phyloP scores from a whole-genome alignment of 2,888 invertebrate species.

The Acronicta aceris region DNA sequence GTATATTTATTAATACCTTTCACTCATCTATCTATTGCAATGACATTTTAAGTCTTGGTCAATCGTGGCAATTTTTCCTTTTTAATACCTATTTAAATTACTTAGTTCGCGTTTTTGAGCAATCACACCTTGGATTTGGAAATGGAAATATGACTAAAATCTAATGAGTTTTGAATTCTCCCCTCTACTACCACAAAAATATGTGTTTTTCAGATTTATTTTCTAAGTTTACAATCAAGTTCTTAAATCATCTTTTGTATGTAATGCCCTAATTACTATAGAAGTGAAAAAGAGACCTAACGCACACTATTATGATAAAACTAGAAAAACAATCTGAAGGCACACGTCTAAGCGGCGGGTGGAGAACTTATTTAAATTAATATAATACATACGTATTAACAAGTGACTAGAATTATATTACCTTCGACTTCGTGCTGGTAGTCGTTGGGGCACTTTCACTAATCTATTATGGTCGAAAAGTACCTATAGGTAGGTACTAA shows the following conservation, averaged over 20 bases:
- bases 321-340: too few relatives aligned
- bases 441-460: constrained; percentile 20
- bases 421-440: constrained; percentile 25
- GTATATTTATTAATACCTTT: constrained; percentile 34
- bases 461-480: constrained; percentile 20
- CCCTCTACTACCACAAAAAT: background rate
- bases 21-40: constrained; percentile 49
- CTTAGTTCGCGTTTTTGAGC: constrained; percentile 49
- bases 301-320: too few relatives aligned
- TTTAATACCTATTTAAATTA: constrained; percentile 34
- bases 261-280: too few relatives aligned
- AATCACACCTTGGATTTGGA: constrained; percentile 45
- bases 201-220: too few relatives aligned
- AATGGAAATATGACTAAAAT: constrained; percentile 28
- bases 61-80: constrained; percentile 45
- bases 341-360: background rate
- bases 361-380: constrained; percentile 16
- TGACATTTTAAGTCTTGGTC: constrained; percentile 64
- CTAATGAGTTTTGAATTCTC: constrained; percentile 16
- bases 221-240: too few relatives aligned
- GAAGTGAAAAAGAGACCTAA: too few relatives aligned
- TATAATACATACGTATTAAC: constrained; percentile 22
- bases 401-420: constrained; percentile 41
- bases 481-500: constrained; percentile 2
- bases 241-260: too few relatives aligned